Percentiles rank a stretch among this genome's conserved stretches.
These are phyloP conservation scores for Dendrolimus pini DNA, from an alignment of 2,888 invertebrate species.

Conservation along the genomic window DNA sequence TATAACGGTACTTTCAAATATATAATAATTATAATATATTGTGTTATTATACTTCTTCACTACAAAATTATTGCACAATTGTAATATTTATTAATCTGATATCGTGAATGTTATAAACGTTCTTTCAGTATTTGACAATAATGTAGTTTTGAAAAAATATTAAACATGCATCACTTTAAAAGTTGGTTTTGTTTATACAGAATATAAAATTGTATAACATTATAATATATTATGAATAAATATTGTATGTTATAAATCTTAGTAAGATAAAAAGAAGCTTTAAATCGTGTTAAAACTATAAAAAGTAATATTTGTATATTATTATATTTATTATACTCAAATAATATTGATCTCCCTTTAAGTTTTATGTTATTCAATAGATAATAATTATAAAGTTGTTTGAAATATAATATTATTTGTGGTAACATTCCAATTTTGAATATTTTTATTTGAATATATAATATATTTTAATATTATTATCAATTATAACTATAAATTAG, in stretches of 20 bases:
- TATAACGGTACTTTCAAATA: conserved; percentile 13
- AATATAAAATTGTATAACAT: conserved; percentile 9
- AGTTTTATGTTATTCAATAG: no score
- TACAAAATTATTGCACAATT: no score
- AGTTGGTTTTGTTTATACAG: conserved; percentile 9
- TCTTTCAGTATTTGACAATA: conserved; percentile 65
- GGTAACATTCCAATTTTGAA: neutral
- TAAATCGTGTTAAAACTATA: conserved; percentile 48
- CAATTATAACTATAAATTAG: no score
- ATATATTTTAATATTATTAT: no score
- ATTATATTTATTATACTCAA: neutral
- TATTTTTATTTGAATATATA: neutral
- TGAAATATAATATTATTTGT: no score
- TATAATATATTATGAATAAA: neutral
- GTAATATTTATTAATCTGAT: no score
- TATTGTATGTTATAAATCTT: conserved; percentile 26
- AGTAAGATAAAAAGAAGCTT: conserved; percentile 68
- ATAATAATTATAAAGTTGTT: no score
- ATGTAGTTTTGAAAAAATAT: conserved; percentile 34
- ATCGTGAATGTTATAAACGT: conserved; percentile 47
- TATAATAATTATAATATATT: conserved; percentile 17
- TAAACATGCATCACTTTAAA: neutral
- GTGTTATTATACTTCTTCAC: conserved; percentile 8
- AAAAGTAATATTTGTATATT: neutral
- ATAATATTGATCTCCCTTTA: no score